Conservation (phyloP, 2,888 invertebrate genomes). For the Lacanobia oleracea region DNA sequence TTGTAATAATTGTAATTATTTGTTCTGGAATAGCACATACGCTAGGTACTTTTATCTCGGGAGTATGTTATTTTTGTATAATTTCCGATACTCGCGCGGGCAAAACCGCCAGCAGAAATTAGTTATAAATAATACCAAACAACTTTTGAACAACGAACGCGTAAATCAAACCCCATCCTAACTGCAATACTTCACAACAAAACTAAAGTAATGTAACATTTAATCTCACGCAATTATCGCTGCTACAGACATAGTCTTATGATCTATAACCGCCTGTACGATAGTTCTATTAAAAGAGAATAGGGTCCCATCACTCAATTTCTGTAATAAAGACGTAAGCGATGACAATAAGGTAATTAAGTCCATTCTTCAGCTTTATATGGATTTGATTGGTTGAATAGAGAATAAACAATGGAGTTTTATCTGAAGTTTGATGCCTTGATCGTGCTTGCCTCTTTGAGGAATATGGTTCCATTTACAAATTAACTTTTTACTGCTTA, state of each 20-base stretch:
- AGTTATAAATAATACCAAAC: too few species aligned
- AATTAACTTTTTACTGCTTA: background rate
- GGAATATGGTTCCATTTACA: background rate
- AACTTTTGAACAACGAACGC: too few species aligned
- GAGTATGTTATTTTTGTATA: too few species aligned
- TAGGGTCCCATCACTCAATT: slow-evolving; percentile 75
- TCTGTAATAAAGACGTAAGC: slow-evolving; percentile 78
- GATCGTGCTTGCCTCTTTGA: slow-evolving; percentile 1
- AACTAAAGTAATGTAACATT: slow-evolving; percentile 33
- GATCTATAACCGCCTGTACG: slow-evolving; percentile 33
- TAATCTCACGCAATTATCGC: slow-evolving; percentile 37
- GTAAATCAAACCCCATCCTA: slow-evolving; percentile 31
- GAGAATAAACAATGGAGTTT: slow-evolving; percentile 12
- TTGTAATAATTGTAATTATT: too few species aligned
- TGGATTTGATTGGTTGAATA: slow-evolving; percentile 46
- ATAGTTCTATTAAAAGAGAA: slow-evolving; percentile 16
- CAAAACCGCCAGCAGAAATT: too few species aligned
- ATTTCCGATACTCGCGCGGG: too few species aligned
- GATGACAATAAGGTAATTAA: slow-evolving; percentile 83
- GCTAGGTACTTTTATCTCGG: too few species aligned
- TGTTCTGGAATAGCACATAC: too few species aligned
- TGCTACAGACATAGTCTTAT: slow-evolving; percentile 12
- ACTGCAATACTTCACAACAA: slow-evolving; percentile 30
- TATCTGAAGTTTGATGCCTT: slow-evolving; percentile 14
- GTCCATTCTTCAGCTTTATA: slow-evolving; percentile 68